Conservation (phyloP, 1,140 invertebrate genomes). For the Lysiphlebus fabarum region DNA sequence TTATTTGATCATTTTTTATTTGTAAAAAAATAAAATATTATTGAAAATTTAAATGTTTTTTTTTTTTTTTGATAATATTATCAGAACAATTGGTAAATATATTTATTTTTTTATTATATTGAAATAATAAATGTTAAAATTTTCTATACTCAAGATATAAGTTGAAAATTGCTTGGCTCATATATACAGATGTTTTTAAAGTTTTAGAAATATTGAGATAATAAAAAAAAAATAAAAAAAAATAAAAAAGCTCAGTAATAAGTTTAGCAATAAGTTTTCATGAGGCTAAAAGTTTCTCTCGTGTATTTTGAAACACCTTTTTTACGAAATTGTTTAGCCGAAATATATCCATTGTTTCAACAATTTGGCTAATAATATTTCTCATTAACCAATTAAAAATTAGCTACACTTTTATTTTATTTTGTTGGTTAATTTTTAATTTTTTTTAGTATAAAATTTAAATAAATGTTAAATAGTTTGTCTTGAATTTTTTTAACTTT, state of each 20-base stretch:
- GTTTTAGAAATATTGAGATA: slow-evolving; percentile 41
- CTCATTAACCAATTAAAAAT: slow-evolving; percentile 23
- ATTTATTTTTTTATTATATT: too few relatives aligned
- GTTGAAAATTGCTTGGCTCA: not conserved
- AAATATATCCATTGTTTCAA: not conserved
- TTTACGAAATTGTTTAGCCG: slow-evolving; percentile 24
- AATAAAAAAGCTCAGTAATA: slow-evolving; percentile 44
- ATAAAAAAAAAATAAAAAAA: slow-evolving; percentile 15
- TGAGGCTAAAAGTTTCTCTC: slow-evolving; percentile 34
- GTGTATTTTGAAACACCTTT: slow-evolving; percentile 23
- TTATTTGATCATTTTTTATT: too few relatives aligned
- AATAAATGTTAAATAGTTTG: not conserved
- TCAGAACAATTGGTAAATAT: too few relatives aligned
- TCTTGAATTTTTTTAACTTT: too few relatives aligned
- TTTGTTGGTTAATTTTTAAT: too few relatives aligned
- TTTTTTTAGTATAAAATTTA: too few relatives aligned
- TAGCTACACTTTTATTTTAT: not conserved
- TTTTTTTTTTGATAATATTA: too few relatives aligned
- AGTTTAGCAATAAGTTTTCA: slow-evolving; percentile 41
- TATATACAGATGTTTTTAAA: slow-evolving; percentile 34
- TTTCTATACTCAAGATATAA: too few relatives aligned
- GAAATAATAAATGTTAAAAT: too few relatives aligned
- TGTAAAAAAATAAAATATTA: too few relatives aligned
- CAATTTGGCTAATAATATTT: slow-evolving; percentile 24
- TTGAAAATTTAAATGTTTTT: too few relatives aligned